Percentiles rank a stretch among this genome's conserved stretches.
Conservation (phyloP, 2,888 invertebrate genomes). For the Pyrocoelia pectoralis region DNA sequence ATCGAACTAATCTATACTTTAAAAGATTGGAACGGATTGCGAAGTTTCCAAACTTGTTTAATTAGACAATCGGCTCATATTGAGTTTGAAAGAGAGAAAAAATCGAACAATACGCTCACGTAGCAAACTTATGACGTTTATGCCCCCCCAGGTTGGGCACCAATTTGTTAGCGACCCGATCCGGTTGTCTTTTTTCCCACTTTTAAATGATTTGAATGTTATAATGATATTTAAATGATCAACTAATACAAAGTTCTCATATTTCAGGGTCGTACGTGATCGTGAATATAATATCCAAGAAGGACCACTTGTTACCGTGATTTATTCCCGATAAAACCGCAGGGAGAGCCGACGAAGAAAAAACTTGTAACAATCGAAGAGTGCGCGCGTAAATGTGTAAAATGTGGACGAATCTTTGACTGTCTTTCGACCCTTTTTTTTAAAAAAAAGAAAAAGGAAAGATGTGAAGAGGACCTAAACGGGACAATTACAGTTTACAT, state of each 20-base stretch:
- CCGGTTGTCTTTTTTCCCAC: no score
- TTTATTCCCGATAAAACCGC: conserved; percentile 24
- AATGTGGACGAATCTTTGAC: conserved; percentile 18
- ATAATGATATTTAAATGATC: no score
- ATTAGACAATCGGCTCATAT: not conserved
- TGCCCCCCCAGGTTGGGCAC: not conserved
- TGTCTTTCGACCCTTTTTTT: no score
- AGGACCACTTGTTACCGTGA: conserved; percentile 32
- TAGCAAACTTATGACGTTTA: no score
- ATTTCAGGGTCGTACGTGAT: conserved; percentile 25
- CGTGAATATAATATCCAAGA: conserved; percentile 21
- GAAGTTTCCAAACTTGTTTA: not conserved
- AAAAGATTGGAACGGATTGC: not conserved
- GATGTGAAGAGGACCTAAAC: no score
- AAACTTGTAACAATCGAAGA: conserved; percentile 12
- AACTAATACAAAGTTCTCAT: not conserved
- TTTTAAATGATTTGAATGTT: no score
- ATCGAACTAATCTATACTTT: not conserved
- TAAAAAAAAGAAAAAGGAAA: no score
- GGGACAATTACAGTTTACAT: conserved; percentile 12
- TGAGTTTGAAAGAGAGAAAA: not conserved
- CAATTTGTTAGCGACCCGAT: no score
- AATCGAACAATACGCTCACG: not conserved
- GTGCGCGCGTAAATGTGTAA: conserved; percentile 14
- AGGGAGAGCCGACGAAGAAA: conserved; percentile 19